Percentiles rank a stretch among this genome's conserved stretches.
Evolutionary conservation across 2,888 invertebrate species (phyloP).

Genomic region (Malthinus flaveolus): DNA sequence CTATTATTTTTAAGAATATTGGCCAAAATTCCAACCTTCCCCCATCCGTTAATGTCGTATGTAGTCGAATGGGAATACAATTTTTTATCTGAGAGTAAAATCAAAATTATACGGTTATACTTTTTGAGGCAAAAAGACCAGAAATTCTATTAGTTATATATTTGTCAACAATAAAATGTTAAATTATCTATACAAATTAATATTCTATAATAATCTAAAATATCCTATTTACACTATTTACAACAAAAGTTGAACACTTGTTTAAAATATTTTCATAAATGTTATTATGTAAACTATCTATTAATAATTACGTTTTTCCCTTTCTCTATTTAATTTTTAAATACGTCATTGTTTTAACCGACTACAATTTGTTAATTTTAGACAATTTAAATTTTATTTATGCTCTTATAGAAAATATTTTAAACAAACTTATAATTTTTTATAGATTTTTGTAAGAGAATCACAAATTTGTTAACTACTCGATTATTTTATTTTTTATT

Average conservation of each 20-base stretch:
- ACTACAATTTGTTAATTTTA: conserved; percentile 15
- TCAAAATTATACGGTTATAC: too few species aligned
- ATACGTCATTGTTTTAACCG: conserved; percentile 11
- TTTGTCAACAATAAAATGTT: conserved; percentile 52
- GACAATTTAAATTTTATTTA: conserved; percentile 9
- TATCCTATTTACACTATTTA: conserved; percentile 50
- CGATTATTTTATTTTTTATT: too few species aligned
- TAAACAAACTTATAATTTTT: conserved; percentile 39
- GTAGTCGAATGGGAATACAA: too few species aligned
- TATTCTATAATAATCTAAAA: conserved; percentile 40
- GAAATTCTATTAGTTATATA: conserved; percentile 46
- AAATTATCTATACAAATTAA: conserved; percentile 51
- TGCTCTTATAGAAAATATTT: conserved; percentile 43
- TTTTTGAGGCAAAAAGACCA: conserved; percentile 23
- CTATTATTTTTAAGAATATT: too few species aligned
- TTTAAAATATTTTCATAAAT: conserved; percentile 45
- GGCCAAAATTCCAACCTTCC: too few species aligned
- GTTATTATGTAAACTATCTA: conserved; percentile 22
- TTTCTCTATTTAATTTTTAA: conserved; percentile 13
- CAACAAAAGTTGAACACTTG: conserved; percentile 41
- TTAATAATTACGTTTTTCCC: conserved; percentile 15
- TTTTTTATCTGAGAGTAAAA: too few species aligned
- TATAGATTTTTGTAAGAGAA: conserved; percentile 36
- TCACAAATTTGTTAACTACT: conserved; percentile 43
- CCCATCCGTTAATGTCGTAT: too few species aligned